A percentile compares a stretch with the other conserved stretches of the same genome.
Evolutionary conservation across 1,140 invertebrate species (phyloP).

Genomic region (Apolygus lucorum): DNA sequence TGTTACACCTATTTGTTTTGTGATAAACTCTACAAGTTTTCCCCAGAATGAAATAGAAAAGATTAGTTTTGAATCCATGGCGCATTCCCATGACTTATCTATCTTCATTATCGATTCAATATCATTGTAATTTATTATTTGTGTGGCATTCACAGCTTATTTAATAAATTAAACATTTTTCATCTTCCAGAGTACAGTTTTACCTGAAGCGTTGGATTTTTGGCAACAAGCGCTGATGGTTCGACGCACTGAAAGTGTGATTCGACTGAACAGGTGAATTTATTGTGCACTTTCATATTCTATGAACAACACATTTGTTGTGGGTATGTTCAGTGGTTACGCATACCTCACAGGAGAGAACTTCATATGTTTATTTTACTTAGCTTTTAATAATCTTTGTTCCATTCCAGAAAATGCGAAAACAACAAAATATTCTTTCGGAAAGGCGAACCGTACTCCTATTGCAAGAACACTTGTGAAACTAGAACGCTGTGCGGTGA

Average conservation of each 20-base stretch:
- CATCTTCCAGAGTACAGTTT: conserved; percentile 63
- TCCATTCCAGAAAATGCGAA: conserved; percentile 60
- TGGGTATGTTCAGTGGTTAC: not conserved
- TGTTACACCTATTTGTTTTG: too few relatives aligned
- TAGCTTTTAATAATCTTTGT: conserved; percentile 19
- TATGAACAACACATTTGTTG: not conserved
- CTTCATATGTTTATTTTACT: conserved; percentile 1
- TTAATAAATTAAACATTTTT: not conserved
- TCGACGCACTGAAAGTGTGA: conserved; percentile 68
- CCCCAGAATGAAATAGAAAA: too few relatives aligned
- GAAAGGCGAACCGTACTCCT: conserved; percentile 57
- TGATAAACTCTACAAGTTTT: too few relatives aligned
- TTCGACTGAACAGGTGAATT: conserved; percentile 75
- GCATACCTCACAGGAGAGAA: not conserved
- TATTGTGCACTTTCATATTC: not conserved
- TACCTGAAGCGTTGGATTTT: conserved; percentile 83
- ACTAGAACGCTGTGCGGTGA: conserved; percentile 86
- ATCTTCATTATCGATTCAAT: too few relatives aligned
- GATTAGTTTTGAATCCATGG: too few relatives aligned
- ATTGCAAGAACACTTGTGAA: conserved; percentile 82
- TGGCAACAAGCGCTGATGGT: conserved; percentile 88
- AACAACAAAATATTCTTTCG: conserved; percentile 74
- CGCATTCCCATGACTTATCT: too few relatives aligned
- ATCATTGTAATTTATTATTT: too few relatives aligned
- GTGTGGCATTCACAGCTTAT: not conserved